Evolutionary conservation across 2,113 vertebrate genomes (phyloP), one percentile per base, ranked within the genome.

Genomic region (Coreoperca whiteheadi): DNA sequence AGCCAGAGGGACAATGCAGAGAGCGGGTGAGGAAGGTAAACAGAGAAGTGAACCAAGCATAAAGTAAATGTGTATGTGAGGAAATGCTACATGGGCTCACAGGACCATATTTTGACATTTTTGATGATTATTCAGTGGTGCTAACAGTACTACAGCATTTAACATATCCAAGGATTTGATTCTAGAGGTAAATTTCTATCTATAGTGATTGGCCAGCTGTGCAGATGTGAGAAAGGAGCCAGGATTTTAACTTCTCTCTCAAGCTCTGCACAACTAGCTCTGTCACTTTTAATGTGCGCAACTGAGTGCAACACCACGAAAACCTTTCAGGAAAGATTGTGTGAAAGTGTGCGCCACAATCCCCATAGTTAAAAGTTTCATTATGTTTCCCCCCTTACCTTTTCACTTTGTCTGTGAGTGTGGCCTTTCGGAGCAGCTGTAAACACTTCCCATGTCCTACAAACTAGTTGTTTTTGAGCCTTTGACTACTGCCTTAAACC

Each of bases 1-100:
- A 81, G 59, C 54, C 51, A 77, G 50, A 43, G 68, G 79, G 82
- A 66, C 60, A 32, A 63, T 30, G 66, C 25, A 60, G 53, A 20
- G 18, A 79, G 46, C 8, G 0, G 15, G 28, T 50, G 71, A 77
- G 37, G 34, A 28, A 50, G 54, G 64, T 39, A 37, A 60, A 88
- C 46, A 15, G 43, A 46, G 57, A 60, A 18, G 2, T 43, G 53
- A 68, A 32, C 30, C 61, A 16, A 85, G 37, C 54, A 48, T 59
- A 41, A 53, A 79, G 75, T 46, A 66, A 72, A 66, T 37, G 34
- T 59, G 15, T 46, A 28, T 59, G 20, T 39, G 43, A 81, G 50
- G 21, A 51, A 60, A 61, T 60, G 34, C 18, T 34, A 39, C n/a
- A n/a, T 15, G 25, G 8, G 6, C 64, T 63, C 46, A 69, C 64